Percentiles rank a stretch among this genome's conserved stretches.
phyloP scores from a whole-genome alignment of 2,113 vertebrate species.

The Pandion haliaetus region DNA sequence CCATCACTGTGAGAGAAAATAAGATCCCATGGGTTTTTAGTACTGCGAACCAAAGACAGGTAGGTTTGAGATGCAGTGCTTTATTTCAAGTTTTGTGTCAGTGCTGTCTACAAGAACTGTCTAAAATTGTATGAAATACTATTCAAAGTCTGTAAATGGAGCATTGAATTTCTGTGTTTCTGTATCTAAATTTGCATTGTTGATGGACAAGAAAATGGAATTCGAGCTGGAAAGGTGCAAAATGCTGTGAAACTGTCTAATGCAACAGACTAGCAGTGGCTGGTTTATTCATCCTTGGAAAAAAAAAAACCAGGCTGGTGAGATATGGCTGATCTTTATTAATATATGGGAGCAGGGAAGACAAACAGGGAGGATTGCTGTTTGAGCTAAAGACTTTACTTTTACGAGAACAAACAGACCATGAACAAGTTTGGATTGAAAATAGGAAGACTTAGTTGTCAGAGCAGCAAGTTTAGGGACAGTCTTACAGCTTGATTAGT shows the following conservation, averaged over 20 bases:
- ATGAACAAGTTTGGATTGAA: background rate
- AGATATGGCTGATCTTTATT: background rate
- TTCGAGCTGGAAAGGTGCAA: background rate
- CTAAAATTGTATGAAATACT: background rate
- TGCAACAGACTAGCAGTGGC: background rate
- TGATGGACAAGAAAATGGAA: background rate
- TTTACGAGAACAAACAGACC: background rate
- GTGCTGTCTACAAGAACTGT: background rate
- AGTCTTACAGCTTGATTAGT: background rate
- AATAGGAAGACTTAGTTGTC: background rate
- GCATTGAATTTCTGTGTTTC: background rate
- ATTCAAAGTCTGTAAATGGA: background rate
- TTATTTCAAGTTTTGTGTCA: background rate
- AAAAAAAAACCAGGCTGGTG: background rate
- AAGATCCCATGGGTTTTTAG: background rate
- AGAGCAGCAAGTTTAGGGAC: background rate
- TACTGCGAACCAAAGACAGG: background rate
- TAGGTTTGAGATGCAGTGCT: background rate
- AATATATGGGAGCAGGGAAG: background rate
- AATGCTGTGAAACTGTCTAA: background rate
- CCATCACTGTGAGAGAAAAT: background rate
- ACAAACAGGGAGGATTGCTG: background rate
- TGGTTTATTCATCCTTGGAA: background rate
- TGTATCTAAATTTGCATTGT: background rate
- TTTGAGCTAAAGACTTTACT: background rate